Evolutionary conservation across 2,797 vertebrate species (phyloP), one percentile per base, ranked within the genome.

Genomic region (Chelon auratus): DNA sequence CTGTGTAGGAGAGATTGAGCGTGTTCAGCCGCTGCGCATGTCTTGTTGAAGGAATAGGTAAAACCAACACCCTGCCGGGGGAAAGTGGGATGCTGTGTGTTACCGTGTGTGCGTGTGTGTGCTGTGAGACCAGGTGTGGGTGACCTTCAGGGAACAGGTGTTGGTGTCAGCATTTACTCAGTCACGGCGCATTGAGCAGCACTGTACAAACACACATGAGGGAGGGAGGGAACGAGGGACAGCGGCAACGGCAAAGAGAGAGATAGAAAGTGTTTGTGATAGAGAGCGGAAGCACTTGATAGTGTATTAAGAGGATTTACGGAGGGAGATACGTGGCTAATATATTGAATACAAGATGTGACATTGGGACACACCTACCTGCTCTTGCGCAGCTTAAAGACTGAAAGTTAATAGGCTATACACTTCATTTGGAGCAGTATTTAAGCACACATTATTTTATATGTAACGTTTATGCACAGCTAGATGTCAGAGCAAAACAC

Each of bases 141-240:
- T 89, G 89, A 92, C 89, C 91, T 93, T 92, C 81, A 65, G 79
- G 86, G 90, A 92, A 87, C 90, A 91, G 87, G 91, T 92, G 89
- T 90, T 87, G 80, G 82, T 90, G 86, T 89, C 85, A 87, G 87
- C 80, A 66, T 90, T 92, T 89, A 92, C 88, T 85, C 80, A 72
- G 90, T 89, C 89, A 91, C 62, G 66, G 83, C 77, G 78, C 86
- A 90, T 81, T 87, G 85, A 91, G 81, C 89, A 88, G 78, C 67
- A 70, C 76, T 72, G 73, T 82, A 63, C 84, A 91, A 89, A 92
- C 80, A 90, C 81, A 59, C 81, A 68, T 20, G 10, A 22, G 42
- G 50, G 56, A 68, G 73, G 63, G 50, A 70, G 36, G 14, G 40
- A 47, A 18, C 1, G 54, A 47, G 4, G 42, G 42, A 43, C 14